These are phyloP conservation scores for Campylomormyrus tamandua DNA, from an alignment of 2,113 vertebrate genomes.

Conservation along the genomic window DNA sequence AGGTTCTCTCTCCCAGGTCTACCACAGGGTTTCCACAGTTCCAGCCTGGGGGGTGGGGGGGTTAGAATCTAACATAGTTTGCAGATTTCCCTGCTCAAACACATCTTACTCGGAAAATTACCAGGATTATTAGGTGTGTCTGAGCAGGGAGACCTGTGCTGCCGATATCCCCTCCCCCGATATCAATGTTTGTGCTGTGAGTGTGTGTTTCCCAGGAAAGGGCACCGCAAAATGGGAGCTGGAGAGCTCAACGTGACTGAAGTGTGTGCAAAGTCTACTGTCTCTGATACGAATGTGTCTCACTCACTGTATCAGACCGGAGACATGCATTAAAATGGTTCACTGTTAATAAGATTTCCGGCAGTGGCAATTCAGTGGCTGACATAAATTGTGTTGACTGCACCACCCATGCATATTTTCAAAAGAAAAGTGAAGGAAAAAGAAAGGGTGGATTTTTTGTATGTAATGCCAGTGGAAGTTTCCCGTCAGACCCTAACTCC, in stretches of 20 bases:
- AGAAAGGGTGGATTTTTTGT: not conserved
- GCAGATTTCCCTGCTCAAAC: not conserved
- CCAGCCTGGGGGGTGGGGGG: not conserved
- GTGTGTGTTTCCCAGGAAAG: not conserved
- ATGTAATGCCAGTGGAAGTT: not conserved
- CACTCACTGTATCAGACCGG: not conserved
- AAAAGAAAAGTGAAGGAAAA: not conserved
- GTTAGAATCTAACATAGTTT: not conserved
- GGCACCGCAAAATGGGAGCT: not conserved
- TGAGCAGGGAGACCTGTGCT: not conserved
- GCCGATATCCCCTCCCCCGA: not conserved
- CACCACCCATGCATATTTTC: not conserved
- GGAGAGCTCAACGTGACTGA: not conserved
- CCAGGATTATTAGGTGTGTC: not conserved
- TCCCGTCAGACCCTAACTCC: not conserved
- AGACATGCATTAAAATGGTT: not conserved
- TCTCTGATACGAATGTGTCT: not conserved
- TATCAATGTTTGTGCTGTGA: not conserved
- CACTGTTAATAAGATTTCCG: not conserved
- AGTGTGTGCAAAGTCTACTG: not conserved
- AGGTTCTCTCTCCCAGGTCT: not conserved
- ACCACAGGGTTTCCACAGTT: not conserved
- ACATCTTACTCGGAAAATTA: not conserved
- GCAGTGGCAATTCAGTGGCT: not conserved
- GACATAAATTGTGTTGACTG: not conserved